Conservation (phyloP, 2,888 invertebrate genomes). For the Antheraea yamamai region DNA sequence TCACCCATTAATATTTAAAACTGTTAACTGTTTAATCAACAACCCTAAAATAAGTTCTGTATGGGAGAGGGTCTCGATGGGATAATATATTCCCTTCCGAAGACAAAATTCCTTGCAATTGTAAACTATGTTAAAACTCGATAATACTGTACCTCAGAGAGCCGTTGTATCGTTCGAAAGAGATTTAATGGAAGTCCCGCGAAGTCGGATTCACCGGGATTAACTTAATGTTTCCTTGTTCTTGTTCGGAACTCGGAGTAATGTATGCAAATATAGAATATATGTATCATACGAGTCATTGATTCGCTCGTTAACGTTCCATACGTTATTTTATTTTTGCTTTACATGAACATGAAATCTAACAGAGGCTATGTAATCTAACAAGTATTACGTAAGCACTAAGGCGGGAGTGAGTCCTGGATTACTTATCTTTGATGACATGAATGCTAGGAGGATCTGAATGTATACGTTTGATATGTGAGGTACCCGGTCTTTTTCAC, state of each 20-base stretch:
- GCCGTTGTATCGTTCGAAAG: slow-evolving; percentile 20
- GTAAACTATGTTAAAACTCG: slow-evolving; percentile 30
- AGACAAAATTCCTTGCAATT: slow-evolving; percentile 30
- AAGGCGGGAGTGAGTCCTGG: no score
- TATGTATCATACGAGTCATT: background rate
- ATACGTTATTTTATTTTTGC: background rate
- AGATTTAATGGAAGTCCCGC: slow-evolving; percentile 34
- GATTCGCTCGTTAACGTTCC: background rate
- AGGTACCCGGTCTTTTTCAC: no score
- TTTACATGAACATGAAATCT: background rate
- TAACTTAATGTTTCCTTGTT: slow-evolving; percentile 33
- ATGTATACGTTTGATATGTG: no score
- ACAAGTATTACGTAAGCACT: no score
- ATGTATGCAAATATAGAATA: slow-evolving; percentile 1
- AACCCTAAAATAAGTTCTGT: background rate
- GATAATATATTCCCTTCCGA: slow-evolving; percentile 50
- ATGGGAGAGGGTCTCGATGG: slow-evolving; percentile 36
- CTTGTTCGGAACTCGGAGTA: slow-evolving; percentile 11
- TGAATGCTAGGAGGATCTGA: no score
- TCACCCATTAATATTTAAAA: background rate
- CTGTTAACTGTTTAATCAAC: background rate
- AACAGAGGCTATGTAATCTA: background rate
- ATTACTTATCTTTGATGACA: no score
- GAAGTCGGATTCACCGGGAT: slow-evolving; percentile 33
- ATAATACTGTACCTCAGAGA: slow-evolving; percentile 23